These are phyloP conservation scores for Cygnus atratus DNA, from an alignment of 2,113 vertebrate species.

Conservation along the genomic window DNA sequence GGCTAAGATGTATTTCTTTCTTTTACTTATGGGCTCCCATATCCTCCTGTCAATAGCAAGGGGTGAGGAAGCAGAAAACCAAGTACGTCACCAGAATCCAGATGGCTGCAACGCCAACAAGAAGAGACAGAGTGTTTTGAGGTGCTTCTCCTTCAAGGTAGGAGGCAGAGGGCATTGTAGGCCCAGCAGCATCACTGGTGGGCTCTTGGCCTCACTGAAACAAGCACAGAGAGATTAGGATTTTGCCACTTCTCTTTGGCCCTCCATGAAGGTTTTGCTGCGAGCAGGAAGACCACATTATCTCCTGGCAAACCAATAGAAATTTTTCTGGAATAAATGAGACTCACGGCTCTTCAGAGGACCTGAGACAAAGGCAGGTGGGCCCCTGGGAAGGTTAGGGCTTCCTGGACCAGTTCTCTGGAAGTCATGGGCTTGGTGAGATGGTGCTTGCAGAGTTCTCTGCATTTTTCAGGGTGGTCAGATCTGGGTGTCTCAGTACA, in stretches of 20 bases:
- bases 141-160: accelerated
- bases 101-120: not conserved
- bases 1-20: not conserved
- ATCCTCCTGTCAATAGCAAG: not conserved
- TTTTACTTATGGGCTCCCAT: not conserved
- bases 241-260: not conserved
- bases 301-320: not conserved
- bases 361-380: not conserved
- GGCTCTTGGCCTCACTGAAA: not conserved
- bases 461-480: not conserved
- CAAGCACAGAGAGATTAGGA: not conserved
- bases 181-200: not conserved
- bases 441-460: not conserved
- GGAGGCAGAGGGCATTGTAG: not conserved
- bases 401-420: not conserved
- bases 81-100: not conserved
- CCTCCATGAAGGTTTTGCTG: not conserved
- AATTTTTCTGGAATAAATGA: not conserved
- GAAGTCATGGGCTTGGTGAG: not conserved
- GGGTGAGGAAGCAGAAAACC: not conserved
- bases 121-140: not conserved
- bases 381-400: not conserved
- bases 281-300: not conserved
- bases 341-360: not conserved
- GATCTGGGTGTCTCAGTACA: not conserved